Evolutionary conservation across 2,113 vertebrate genomes (phyloP), one percentile per base, ranked within the genome.

Genomic region (Myodes glareolus): DNA sequence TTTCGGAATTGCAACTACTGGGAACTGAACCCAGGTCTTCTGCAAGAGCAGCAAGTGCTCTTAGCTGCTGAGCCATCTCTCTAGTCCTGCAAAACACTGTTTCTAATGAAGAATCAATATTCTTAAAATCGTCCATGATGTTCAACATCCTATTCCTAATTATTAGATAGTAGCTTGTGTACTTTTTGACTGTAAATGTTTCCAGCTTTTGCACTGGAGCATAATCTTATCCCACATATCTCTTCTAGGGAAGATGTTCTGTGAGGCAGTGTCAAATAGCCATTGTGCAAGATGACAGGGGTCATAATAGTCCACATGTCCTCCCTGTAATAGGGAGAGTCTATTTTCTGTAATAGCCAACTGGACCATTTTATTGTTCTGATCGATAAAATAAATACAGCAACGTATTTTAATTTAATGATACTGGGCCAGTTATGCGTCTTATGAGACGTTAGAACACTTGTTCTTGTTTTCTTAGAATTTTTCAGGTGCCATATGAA

Each of bases 381-480:
- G 31, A 88, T 70, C 58, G 90, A 45, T 1, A 52, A 39, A 92
- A 75, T 85, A 39, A 92, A 75, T 85, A 65, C 3, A 29, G 75
- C 27, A 76, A 68, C 50, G 3, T 21, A 72, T 39, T 72, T 72
- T 72, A 72, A 72, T 39, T 72, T n/a, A 72, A 72, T 55, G 12
- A 78, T 39, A 23, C 31, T 25, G 0, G 61, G 7, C 25, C 36
- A 6, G 13, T 78, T 90, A 14, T 55, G 29, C 73, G 9, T 92
- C 55, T 61, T 42, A 63, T 63, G 58, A 89, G 25, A 1, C 8
- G 39, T 84, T 58, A 45, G 21, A 90, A 55, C 3, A 52, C 61
- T 45, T 94, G 4, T 33, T 84, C 45, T 90, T 92, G 21, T 47
- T 88, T 70, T 93, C 88, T 81, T 90, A 87, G 73, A 87, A 39